These are phyloP conservation scores for Tachysurus vachellii DNA, from an alignment of 2,113 vertebrate genomes.

Conservation along the genomic window DNA sequence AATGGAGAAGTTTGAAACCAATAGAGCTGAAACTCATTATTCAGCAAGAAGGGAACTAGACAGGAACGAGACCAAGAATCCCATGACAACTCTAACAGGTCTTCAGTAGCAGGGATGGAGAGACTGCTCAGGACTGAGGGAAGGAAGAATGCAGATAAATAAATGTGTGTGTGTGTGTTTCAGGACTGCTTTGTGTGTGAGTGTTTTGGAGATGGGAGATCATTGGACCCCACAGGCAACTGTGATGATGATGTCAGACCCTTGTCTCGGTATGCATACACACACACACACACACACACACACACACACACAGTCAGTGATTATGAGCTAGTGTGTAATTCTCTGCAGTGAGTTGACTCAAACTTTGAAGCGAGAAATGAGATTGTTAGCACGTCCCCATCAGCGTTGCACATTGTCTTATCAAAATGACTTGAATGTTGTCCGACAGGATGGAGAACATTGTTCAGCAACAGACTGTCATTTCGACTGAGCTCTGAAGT, in stretches of 20 bases:
- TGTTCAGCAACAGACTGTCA: not conserved
- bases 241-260: slow-evolving; percentile 73
- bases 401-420: not conserved
- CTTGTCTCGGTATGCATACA: slow-evolving; percentile 75
- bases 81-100: not conserved
- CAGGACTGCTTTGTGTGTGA: slow-evolving; percentile 1
- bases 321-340: not conserved
- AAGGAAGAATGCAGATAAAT: not conserved
- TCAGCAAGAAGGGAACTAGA: not conserved
- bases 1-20: not conserved
- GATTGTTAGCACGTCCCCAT: not conserved
- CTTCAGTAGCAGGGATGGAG: not conserved
- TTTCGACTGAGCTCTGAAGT: not conserved
- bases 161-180: not conserved
- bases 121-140: not conserved
- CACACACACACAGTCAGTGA: not conserved
- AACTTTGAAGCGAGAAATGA: no score
- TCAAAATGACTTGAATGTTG: not conserved
- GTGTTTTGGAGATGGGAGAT: slow-evolving; percentile 84
- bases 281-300: not conserved
- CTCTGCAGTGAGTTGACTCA: no score
- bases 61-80: no score
- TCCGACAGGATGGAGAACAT: not conserved
- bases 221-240: slow-evolving; percentile 71
- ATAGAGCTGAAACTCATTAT: not conserved